Conservation (phyloP, 2,888 invertebrate genomes). For the Amblyjoppa proteus region DNA sequence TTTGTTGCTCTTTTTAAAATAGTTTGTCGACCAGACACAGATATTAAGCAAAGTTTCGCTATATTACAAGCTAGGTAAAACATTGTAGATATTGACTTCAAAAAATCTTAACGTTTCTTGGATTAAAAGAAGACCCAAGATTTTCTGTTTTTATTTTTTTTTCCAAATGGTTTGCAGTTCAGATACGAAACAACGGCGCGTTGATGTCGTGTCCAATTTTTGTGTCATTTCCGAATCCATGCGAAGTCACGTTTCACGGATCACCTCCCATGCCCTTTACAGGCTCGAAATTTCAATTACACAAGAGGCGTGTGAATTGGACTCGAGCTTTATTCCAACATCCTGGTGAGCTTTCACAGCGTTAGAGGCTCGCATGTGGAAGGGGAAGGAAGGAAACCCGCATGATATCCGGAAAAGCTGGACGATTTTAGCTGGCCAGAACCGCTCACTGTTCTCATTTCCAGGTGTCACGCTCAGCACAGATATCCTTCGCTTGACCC, state of each 20-base stretch:
- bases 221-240: not conserved
- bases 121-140: no score
- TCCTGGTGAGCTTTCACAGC: slow-evolving; percentile 40
- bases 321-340: slow-evolving; percentile 35
- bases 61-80: no score
- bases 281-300: slow-evolving; percentile 51
- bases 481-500: slow-evolving; percentile 55
- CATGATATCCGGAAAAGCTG: slow-evolving; percentile 58
- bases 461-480: slow-evolving; percentile 79
- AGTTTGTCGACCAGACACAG: no score
- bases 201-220: not conserved
- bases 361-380: slow-evolving; percentile 17
- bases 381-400: slow-evolving; percentile 29
- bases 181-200: not conserved
- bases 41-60: no score
- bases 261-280: not conserved
- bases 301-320: slow-evolving; percentile 5
- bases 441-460: slow-evolving; percentile 75
- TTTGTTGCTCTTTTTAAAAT: no score
- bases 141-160: not conserved
- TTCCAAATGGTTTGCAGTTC: not conserved
- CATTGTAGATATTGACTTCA: no score
- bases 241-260: not conserved
- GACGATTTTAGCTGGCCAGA: slow-evolving; percentile 46
- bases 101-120: no score